Conservation (phyloP, 2,888 invertebrate genomes). For the Nemurella pictetii region DNA sequence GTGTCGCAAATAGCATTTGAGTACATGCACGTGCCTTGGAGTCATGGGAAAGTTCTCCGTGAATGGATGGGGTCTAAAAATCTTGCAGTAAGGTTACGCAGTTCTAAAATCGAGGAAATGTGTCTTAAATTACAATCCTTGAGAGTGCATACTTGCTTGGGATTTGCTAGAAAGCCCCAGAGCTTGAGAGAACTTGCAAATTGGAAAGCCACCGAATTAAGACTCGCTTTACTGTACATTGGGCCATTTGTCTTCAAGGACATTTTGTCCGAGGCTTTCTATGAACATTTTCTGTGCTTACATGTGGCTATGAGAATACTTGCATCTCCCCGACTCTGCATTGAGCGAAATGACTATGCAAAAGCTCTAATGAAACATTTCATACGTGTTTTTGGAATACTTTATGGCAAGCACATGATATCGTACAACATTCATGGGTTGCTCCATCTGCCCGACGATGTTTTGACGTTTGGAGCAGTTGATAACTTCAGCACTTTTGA, state of each 20-base stretch:
- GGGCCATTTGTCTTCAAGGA: neutral
- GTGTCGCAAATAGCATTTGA: neutral
- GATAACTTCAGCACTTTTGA: slow-evolving; percentile 43
- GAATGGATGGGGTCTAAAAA: neutral
- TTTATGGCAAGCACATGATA: slow-evolving; percentile 42
- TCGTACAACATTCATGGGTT: slow-evolving; percentile 44
- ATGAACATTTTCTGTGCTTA: neutral
- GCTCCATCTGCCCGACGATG: slow-evolving; percentile 44
- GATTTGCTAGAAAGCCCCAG: slow-evolving; percentile 44
- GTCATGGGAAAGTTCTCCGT: neutral
- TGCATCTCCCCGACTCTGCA: slow-evolving; percentile 3
- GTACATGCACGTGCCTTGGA: neutral
- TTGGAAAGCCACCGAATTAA: neutral
- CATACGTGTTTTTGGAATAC: slow-evolving; percentile 41
- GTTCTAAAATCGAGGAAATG: neutral
- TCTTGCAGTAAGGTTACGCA: neutral
- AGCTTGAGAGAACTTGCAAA: slow-evolving; percentile 38
- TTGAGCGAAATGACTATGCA: slow-evolving; percentile 36
- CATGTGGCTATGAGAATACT: slow-evolving; percentile 14
- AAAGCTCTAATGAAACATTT: slow-evolving; percentile 40
- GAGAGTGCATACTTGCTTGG: slow-evolving; percentile 22
- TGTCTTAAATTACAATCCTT: neutral
- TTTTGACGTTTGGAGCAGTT: slow-evolving; percentile 40
- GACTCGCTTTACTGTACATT: neutral
- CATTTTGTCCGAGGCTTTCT: neutral